Percentiles rank a stretch among this genome's conserved stretches.
phyloP scores from a whole-genome alignment of 37 sponge, comb jelly and placozoan genomes.

The Aplysina aerophoba region DNA sequence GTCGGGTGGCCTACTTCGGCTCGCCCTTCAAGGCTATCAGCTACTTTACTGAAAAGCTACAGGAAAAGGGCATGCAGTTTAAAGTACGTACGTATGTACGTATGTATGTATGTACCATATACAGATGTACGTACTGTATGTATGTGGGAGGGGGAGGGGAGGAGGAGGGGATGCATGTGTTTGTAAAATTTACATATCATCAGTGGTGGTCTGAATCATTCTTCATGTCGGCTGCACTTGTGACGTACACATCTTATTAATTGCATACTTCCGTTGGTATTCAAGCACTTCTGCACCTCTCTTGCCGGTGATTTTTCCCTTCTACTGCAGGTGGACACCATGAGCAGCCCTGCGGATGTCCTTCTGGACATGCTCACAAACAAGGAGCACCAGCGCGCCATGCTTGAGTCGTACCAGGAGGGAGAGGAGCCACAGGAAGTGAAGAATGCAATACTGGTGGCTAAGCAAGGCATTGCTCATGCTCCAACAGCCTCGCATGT shows the following conservation, averaged over 20 bases:
- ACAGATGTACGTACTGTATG: neutral
- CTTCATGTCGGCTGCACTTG: no score
- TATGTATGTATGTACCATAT: neutral
- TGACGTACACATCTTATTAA: no score
- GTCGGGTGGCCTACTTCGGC: slow-evolving; percentile 91
- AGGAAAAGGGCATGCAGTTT: neutral
- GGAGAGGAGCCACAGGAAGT: slow-evolving; percentile 51
- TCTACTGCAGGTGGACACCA: slow-evolving; percentile 23
- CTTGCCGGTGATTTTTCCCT: neutral
- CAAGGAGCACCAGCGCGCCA: slow-evolving; percentile 45
- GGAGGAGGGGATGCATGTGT: no score
- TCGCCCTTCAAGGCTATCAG: slow-evolving; percentile 77
- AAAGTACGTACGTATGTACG: neutral
- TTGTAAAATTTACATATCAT: no score
- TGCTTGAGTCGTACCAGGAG: slow-evolving; percentile 57
- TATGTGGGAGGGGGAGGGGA: neutral
- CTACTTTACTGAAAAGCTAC: slow-evolving; percentile 58
- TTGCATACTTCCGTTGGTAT: no score
- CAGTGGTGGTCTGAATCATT: no score
- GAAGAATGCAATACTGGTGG: slow-evolving; percentile 30
- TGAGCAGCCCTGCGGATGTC: slow-evolving; percentile 44
- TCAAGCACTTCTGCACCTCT: no score
- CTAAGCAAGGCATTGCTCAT: neutral
- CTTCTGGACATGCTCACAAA: slow-evolving; percentile 75
- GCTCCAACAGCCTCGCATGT: slow-evolving; percentile 30